Conservation (phyloP, 2,888 invertebrate species). For the Dugesia japonica region DNA sequence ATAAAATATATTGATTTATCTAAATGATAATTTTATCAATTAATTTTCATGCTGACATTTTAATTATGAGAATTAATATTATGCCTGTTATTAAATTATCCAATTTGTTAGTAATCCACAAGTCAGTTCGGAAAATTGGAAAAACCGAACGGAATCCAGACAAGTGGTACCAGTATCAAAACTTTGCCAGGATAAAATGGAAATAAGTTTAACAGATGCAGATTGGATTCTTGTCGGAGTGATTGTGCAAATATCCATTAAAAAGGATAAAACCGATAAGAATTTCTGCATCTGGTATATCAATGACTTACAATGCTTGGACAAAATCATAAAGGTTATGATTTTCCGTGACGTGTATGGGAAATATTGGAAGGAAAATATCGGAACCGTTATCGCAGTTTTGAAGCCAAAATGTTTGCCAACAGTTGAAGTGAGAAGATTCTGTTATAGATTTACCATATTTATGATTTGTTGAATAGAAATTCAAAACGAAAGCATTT, state of each 20-base stretch:
- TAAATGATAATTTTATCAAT: no score
- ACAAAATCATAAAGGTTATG: neutral
- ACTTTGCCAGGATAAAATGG: neutral
- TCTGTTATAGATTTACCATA: neutral
- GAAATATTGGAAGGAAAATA: neutral
- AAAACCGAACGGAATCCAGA: neutral
- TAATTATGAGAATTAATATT: no score
- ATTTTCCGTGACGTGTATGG: slow-evolving; percentile 20
- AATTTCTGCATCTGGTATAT: slow-evolving; percentile 25
- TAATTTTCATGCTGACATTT: no score
- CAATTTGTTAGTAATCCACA: slow-evolving; percentile 6
- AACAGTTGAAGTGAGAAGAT: neutral
- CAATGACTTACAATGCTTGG: slow-evolving; percentile 23
- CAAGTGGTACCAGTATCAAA: neutral
- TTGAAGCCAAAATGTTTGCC: slow-evolving; percentile 21
- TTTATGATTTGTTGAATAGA: neutral
- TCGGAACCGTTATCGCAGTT: slow-evolving; percentile 20
- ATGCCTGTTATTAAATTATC: no score
- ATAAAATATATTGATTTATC: no score
- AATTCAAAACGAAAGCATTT: neutral
- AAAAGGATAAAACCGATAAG: slow-evolving; percentile 12
- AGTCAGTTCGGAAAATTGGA: neutral
- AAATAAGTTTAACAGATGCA: neutral
- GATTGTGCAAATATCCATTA: neutral
- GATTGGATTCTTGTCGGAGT: slow-evolving; percentile 28